Conservation (phyloP, 2,797 vertebrate genomes). For the Protosalanx chinensis region DNA sequence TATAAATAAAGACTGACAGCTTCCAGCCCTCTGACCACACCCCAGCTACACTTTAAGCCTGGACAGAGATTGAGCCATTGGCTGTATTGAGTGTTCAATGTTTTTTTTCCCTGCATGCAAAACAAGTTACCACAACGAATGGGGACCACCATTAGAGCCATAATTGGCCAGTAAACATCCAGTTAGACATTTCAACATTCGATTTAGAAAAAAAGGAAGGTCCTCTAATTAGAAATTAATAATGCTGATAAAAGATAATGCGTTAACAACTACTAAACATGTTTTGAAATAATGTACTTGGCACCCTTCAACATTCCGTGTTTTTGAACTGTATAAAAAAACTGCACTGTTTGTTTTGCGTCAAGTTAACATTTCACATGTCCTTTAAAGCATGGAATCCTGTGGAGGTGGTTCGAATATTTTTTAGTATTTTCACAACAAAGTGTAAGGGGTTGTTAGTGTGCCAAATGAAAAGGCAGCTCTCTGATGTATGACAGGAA, state of each 20-base stretch:
- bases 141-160: too few species aligned
- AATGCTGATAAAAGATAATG: too few species aligned
- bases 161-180: too few species aligned
- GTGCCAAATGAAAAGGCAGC: neutral
- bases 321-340: neutral
- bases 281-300: too few species aligned
- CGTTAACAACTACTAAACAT: too few species aligned
- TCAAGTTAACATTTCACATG: conserved; percentile 28
- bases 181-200: too few species aligned
- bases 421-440: conserved; percentile 19
- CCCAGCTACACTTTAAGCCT: neutral
- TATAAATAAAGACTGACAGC: neutral
- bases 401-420: conserved; percentile 16
- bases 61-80: neutral
- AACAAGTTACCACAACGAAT: too few species aligned
- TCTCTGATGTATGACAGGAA: neutral
- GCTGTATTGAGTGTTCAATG: too few species aligned
- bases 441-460: neutral
- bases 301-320: too few species aligned
- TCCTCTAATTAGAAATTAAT: too few species aligned
- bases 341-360: conserved; percentile 10
- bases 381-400: conserved; percentile 12
- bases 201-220: too few species aligned
- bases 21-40: neutral
- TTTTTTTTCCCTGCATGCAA: too few species aligned